Evolutionary conservation across 2,113 vertebrate genomes (phyloP).

Genomic region (Ophthalmolycus amberensis): DNA sequence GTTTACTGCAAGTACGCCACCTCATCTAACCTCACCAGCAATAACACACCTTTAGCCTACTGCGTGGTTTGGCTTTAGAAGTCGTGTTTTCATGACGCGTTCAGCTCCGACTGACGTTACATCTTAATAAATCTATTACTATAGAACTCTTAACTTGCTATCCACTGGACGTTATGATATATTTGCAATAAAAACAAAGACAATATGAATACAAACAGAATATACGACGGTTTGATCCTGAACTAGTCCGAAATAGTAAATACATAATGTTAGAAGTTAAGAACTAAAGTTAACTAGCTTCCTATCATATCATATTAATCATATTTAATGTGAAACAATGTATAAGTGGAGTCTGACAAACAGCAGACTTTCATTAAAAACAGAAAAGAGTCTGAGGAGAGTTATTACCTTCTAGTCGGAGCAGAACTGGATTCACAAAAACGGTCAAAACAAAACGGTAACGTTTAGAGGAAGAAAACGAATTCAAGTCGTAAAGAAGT

Average conservation of each 20-base stretch:
- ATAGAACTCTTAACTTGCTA: not conserved
- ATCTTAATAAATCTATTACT: too few species aligned
- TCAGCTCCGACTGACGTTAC: not conserved
- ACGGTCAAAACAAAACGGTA: not conserved
- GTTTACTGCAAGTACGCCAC: not conserved
- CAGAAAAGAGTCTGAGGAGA: not conserved
- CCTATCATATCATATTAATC: not conserved
- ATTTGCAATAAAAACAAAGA: not conserved
- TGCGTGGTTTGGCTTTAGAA: not conserved
- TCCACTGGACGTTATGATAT: not conserved
- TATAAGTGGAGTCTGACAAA: not conserved
- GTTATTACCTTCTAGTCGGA: conserved; percentile 24
- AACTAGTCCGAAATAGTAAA: not conserved
- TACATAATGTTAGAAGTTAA: not conserved
- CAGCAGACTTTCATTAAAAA: not conserved
- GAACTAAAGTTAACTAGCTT: not conserved
- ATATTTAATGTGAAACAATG: not conserved
- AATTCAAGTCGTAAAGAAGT: not conserved
- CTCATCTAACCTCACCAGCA: not conserved
- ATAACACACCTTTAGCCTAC: not conserved
- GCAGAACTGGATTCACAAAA: not conserved
- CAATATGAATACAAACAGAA: not conserved
- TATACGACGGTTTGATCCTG: too few species aligned
- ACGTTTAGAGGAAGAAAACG: not conserved
- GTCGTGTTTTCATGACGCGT: not conserved